A percentile compares a stretch with the other conserved stretches of the same genome.
Conservation (phyloP, 1,140 invertebrate species). For the Drosophila busckii region DNA sequence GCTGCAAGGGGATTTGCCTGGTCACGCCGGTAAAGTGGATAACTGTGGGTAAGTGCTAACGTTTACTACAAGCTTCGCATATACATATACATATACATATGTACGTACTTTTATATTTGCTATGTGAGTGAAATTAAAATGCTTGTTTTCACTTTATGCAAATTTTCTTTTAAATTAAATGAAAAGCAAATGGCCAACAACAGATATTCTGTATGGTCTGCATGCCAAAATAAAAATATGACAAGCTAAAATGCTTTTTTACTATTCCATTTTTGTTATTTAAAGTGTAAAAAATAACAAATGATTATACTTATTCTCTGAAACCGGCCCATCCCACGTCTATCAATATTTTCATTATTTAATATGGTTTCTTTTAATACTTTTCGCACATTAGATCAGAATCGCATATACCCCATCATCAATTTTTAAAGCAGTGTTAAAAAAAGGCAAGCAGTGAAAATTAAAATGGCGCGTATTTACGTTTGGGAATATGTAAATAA, state of each 20-base stretch:
- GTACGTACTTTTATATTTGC: constrained; percentile 70
- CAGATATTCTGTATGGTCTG: constrained; percentile 19
- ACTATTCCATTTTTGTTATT: too few relatives aligned
- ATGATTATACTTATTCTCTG: too few relatives aligned
- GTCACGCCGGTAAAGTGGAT: constrained; percentile 12
- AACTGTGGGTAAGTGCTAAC: constrained; percentile 50
- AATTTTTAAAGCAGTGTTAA: too few relatives aligned
- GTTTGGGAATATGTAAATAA: constrained; percentile 77
- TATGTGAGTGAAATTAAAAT: constrained; percentile 74
- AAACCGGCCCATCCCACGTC: too few relatives aligned
- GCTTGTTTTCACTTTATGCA: constrained; percentile 77
- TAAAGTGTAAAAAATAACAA: constrained; percentile 9
- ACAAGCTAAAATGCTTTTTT: too few relatives aligned
- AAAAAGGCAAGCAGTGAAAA: constrained; percentile 45
- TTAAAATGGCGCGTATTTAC: constrained; percentile 76
- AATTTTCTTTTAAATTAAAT: constrained; percentile 60
- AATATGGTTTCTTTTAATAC: too few relatives aligned
- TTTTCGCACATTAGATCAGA: too few relatives aligned
- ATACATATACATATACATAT: too few relatives aligned
- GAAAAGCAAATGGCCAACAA: constrained; percentile 39
- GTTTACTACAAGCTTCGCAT: constrained; percentile 64
- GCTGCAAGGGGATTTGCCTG: constrained; percentile 53
- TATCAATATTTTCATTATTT: too few relatives aligned
- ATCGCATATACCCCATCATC: too few relatives aligned
- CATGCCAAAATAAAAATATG: constrained; percentile 58